A percentile compares a stretch with the other conserved stretches of the same genome.
Conservation (phyloP, 2,113 vertebrate species). For the Xyliphius kryptos region DNA sequence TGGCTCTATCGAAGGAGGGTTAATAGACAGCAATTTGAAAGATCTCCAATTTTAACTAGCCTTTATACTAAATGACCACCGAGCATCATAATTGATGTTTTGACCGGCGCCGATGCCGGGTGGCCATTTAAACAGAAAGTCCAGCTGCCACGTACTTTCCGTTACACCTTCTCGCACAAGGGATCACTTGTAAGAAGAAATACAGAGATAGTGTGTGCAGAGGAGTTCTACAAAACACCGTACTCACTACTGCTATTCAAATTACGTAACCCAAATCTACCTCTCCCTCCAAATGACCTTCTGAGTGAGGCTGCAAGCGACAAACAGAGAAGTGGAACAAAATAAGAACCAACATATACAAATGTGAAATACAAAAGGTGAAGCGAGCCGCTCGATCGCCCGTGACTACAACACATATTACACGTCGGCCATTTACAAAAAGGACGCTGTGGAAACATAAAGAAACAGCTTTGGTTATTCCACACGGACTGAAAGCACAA, state of each 20-base stretch:
- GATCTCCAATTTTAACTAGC: too few species aligned
- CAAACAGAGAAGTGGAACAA: conserved; percentile 73
- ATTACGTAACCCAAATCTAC: conserved; percentile 80
- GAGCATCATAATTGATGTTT: too few species aligned
- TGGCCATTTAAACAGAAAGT: neutral
- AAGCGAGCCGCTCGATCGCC: conserved; percentile 28
- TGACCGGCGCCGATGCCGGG: too few species aligned
- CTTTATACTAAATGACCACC: too few species aligned
- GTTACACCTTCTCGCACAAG: conserved; percentile 28
- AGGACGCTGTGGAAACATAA: conserved; percentile 3
- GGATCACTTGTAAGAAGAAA: conserved; percentile 2
- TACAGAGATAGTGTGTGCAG: conserved; percentile 35
- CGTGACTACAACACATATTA: conserved; percentile 22
- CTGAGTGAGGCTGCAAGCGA: conserved; percentile 83
- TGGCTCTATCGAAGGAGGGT: too few species aligned
- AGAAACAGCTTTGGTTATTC: neutral
- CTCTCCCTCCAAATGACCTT: conserved; percentile 90
- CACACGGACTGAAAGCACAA: neutral
- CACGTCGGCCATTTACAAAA: conserved; percentile 30
- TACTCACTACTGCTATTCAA: conserved; percentile 75
- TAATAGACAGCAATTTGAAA: too few species aligned
- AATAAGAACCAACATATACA: conserved; percentile 49
- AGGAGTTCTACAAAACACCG: conserved; percentile 62
- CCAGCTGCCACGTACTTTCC: neutral
- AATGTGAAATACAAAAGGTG: conserved; percentile 35